Conservation (phyloP, 1,140 invertebrate species). For the Heliothis subflexa region DNA sequence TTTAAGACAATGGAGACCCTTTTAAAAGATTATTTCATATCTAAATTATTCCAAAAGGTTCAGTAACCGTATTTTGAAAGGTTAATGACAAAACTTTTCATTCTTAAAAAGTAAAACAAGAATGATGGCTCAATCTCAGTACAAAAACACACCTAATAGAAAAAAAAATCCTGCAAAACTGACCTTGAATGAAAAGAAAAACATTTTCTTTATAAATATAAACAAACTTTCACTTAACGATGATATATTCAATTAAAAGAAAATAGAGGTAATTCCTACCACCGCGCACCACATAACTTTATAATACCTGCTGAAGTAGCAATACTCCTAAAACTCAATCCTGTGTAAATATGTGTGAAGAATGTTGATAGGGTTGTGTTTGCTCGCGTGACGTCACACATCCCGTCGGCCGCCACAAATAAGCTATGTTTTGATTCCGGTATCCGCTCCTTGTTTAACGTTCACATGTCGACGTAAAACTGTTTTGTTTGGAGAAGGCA, state of each 20-base stretch:
- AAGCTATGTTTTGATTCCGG: not conserved
- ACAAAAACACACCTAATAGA: not conserved
- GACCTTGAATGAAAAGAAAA: no score
- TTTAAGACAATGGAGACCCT: conserved; percentile 1
- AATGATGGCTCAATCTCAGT: no score
- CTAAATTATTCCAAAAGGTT: not conserved
- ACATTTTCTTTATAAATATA: no score
- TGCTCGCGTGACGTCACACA: conserved; percentile 26
- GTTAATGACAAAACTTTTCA: not conserved
- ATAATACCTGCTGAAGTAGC: not conserved
- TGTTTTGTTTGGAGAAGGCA: not conserved
- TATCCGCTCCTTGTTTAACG: conserved; percentile 3
- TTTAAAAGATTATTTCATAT: conserved; percentile 1
- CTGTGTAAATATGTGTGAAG: not conserved
- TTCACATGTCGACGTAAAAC: conserved; percentile 1
- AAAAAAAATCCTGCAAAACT: no score
- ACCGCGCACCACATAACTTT: no score
- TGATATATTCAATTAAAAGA: no score
- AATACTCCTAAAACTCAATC: not conserved
- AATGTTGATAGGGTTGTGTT: conserved; percentile 21
- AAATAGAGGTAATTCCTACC: no score
- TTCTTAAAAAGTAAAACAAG: not conserved
- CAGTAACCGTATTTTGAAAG: not conserved
- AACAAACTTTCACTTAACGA: no score
- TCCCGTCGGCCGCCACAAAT: conserved; percentile 30